Evolutionary conservation across 2,797 vertebrate species (phyloP).

Genomic region (Zonotrichia albicollis): DNA sequence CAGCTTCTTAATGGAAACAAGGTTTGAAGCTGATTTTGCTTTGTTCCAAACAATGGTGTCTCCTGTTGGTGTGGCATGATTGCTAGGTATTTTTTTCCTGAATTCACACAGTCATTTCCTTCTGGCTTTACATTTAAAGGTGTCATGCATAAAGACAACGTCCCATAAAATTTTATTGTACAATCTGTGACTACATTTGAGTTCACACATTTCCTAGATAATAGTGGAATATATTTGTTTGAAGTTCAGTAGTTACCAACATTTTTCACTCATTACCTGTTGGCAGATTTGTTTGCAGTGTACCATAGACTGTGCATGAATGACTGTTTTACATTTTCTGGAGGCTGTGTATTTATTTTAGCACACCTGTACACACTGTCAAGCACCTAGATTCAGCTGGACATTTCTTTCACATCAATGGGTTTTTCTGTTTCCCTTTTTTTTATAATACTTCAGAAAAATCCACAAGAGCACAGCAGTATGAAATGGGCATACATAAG

Average conservation of each 20-base stretch:
- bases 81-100: background rate
- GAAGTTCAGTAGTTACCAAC: background rate
- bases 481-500: background rate
- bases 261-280: background rate
- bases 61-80: background rate
- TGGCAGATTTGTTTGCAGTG: background rate
- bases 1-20: background rate
- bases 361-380: background rate
- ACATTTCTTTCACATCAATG: background rate
- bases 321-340: background rate
- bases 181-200: background rate
- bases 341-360: background rate
- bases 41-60: background rate
- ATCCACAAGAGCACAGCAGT: background rate
- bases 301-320: background rate
- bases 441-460: background rate
- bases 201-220: background rate
- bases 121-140: background rate
- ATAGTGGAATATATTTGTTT: background rate
- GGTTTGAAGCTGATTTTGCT: background rate
- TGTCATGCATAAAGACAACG: background rate
- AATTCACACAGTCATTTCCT: background rate
- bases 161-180: background rate
- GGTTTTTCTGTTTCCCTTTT: background rate
- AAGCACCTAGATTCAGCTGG: background rate